phyloP scores from a whole-genome alignment of 30 jellyfish, hydroid and myxozoan genomes.

The Chrysaora quinquecirrha region DNA sequence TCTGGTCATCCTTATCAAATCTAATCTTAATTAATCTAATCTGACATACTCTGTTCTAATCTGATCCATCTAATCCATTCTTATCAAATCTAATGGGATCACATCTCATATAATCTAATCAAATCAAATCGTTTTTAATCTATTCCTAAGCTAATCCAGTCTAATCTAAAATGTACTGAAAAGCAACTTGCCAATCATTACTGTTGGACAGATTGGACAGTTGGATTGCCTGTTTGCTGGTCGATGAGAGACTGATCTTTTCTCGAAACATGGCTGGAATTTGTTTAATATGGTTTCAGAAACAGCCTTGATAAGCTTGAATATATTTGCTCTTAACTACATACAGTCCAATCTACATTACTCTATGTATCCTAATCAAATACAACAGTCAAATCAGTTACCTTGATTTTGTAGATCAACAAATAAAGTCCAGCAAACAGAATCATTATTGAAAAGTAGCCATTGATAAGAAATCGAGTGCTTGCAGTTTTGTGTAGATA shows the following conservation, averaged over 20 bases:
- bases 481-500: slow-evolving; percentile 85
- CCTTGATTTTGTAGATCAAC: slow-evolving; percentile 61
- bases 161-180: neutral
- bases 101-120: neutral
- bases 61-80: neutral
- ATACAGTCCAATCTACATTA: no score
- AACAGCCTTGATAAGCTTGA: no score
- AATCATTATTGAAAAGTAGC: slow-evolving; percentile 77
- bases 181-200: neutral
- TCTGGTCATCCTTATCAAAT: neutral
- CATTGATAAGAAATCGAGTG: slow-evolving; percentile 71
- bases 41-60: neutral
- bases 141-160: neutral
- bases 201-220: neutral
- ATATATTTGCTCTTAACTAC: no score
- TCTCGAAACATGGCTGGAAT: no score
- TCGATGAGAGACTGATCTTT: no score
- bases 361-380: no score
- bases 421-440: slow-evolving; percentile 88
- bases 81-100: neutral
- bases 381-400: no score
- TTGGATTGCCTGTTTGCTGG: neutral
- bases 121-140: neutral
- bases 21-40: neutral
- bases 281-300: no score